Base-by-base conservation (phyloP, 2,888 invertebrate species). In the Augiades crinisus region DNA sequence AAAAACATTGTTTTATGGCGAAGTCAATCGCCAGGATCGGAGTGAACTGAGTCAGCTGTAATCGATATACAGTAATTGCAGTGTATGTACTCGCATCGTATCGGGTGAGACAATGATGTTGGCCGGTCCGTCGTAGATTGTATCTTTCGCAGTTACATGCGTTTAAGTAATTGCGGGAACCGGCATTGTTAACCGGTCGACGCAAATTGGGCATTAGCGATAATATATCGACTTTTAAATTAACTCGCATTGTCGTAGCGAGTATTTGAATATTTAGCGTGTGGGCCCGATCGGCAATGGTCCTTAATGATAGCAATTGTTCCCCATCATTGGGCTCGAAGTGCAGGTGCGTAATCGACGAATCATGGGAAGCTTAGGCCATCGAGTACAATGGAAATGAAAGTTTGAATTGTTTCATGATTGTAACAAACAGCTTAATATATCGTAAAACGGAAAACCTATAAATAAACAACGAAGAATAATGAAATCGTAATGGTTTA, bases 131-230 rank as follows among this genome's bases (percentile, higher is more conserved):
- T 66, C 70, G 63, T 70, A 78, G 87, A 87, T 88, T 77, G 81
- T 88, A 89, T 89, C 88, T 75, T 70, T 73, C 72, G 75, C 75
- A 81, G 82, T 84, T 86, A 88, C 87, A 86, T 77, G 82, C 82
- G 82, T 89, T 89, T 87, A 87, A 87, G 86, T 89, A 88, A 89
- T 89, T 87, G 85, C 86, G 88, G 86, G 87, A 88, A 87, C 84
- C 65, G 78, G 79, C 81, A 89, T 89, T 89, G 89, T 89, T 86
- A 83, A 72, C 81, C 77, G 74, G 74, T 75, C 75, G 85, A 85
- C 86, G 82, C 88, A 88, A 88, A 88, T 88, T 88, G 87, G 84
- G 88, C 85, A 87, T 89, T 88, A 84, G 82, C 82, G 68, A 87
- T 89, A 89, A 88, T 88, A 85, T 88, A 89, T 88, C 79, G 85